A percentile compares a stretch with the other conserved stretches of the same genome.
These are phyloP conservation scores for Salpingus planirostris DNA, from an alignment of 2,888 invertebrate species.

Conservation along the genomic window DNA sequence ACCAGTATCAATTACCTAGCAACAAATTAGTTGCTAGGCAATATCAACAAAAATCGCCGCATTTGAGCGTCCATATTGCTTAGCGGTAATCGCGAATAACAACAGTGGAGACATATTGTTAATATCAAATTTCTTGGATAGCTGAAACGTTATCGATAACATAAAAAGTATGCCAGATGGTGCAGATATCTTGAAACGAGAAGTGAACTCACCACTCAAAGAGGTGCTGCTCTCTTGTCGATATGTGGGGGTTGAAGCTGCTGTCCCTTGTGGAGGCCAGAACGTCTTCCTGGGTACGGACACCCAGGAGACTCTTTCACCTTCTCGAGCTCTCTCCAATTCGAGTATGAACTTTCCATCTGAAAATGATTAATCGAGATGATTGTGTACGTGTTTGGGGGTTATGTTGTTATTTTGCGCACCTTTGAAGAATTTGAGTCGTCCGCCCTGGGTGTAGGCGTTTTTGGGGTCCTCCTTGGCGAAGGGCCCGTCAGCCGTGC, in stretches of 20 bases:
- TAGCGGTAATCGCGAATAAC: too few species aligned
- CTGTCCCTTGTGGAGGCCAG: conserved; percentile 70
- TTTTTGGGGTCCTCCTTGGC: conserved; percentile 42
- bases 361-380: conserved; percentile 35
- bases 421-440: conserved; percentile 73
- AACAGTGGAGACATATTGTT: too few species aligned
- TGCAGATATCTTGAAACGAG: too few species aligned
- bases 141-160: too few species aligned
- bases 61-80: too few species aligned
- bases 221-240: conserved; percentile 69
- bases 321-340: conserved; percentile 65
- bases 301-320: conserved; percentile 80
- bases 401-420: background rate
- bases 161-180: too few species aligned
- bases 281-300: conserved; percentile 82
- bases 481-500: conserved; percentile 54
- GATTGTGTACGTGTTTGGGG: conserved; percentile 1
- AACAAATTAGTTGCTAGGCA: too few species aligned
- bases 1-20: too few species aligned
- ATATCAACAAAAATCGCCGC: too few species aligned
- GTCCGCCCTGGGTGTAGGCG: conserved; percentile 53
- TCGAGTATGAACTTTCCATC: conserved; percentile 89
- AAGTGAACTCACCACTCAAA: conserved; percentile 67
- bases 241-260: conserved; percentile 47
- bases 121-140: too few species aligned